A percentile compares a stretch with the other conserved stretches of the same genome.
Evolutionary conservation across 1,140 invertebrate genomes (phyloP).

Genomic region (Apis laboriosa): DNA sequence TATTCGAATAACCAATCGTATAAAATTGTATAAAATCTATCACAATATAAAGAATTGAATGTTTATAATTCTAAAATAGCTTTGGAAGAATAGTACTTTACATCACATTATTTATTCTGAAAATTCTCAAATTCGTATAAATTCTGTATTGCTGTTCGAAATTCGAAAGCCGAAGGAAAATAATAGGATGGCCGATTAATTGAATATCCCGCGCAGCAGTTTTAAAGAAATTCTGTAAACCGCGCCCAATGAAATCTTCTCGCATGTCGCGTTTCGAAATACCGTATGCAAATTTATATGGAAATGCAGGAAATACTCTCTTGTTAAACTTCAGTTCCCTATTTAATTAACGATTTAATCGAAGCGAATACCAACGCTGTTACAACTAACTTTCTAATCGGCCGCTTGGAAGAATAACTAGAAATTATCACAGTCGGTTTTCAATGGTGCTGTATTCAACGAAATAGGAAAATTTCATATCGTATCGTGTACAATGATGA

Average conservation of each 20-base stretch:
- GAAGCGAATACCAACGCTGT: slow-evolving; percentile 23
- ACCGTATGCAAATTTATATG: slow-evolving; percentile 29
- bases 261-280: not conserved
- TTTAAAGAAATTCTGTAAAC: not conserved
- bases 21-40: no score
- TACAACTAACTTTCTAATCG: slow-evolving; percentile 25
- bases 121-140: not conserved
- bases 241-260: slow-evolving; percentile 10
- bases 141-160: not conserved
- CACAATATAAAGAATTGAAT: no score
- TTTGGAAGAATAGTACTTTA: no score
- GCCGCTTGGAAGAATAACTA: slow-evolving; percentile 19
- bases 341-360: slow-evolving; percentile 48
- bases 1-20: no score
- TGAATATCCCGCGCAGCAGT: not conserved
- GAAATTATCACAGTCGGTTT: slow-evolving; percentile 6
- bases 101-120: no score
- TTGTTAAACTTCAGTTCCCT: slow-evolving; percentile 23
- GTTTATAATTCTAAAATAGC: no score
- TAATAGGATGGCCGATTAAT: not conserved
- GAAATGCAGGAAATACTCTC: slow-evolving; percentile 14
- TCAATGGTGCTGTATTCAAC: not conserved
- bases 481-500: no score
- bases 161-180: no score
- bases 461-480: no score